Base-by-base conservation (phyloP, 37 sponge, comb jelly and placozoan genomes). In the Oscarella lobularis region DNA sequence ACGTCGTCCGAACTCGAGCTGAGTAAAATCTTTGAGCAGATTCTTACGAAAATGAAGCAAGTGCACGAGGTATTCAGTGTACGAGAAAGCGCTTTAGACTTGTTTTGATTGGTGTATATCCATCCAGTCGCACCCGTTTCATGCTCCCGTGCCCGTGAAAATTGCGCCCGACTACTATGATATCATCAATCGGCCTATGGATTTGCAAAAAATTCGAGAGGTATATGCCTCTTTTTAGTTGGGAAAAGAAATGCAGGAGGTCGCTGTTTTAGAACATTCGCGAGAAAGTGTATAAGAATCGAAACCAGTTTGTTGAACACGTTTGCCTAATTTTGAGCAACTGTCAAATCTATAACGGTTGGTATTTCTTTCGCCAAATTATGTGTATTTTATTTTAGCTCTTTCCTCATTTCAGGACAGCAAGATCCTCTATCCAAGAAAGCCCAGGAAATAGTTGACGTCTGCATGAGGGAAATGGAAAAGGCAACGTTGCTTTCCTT, bases 121-220 rank as follows among this genome's bases (percentile, higher is more conserved):
- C 30, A 40, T 55, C 2, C 85, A 95, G 95, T 76, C 86, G 0
- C 77, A 69, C 1, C 81, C 87, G 33, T 98, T 98, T 76, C 86
- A 85, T 67, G 89, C 88, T 36, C 92, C 99, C 1, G 99, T 98
- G 31, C 77, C 83, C 29, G 81, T 89, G 3, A 90, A 94, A 79
- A 32, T 76, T 0, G 89, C 88, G 33, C 99, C 99, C 3, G 99
- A 98, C 76, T 98, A 98, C 82, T 88, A 94, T 72, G 82, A 77
- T n/a, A 78, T 88, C 38, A 88, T 98, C 72, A 90, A 88, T 40
- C 86, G 84, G 38, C 99, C 99, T 1, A 94, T 98, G 99, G 95
- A 98, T 79, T 86, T 98, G 0, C 95, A 98, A 75, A 93, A 87
- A 5, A 94, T 98, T 81, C 89, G 81, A 68, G 90, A 94, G 65